Evolutionary conservation across 2,888 invertebrate genomes (phyloP).

Genomic region (Stenoptilia bipunctidactyla): DNA sequence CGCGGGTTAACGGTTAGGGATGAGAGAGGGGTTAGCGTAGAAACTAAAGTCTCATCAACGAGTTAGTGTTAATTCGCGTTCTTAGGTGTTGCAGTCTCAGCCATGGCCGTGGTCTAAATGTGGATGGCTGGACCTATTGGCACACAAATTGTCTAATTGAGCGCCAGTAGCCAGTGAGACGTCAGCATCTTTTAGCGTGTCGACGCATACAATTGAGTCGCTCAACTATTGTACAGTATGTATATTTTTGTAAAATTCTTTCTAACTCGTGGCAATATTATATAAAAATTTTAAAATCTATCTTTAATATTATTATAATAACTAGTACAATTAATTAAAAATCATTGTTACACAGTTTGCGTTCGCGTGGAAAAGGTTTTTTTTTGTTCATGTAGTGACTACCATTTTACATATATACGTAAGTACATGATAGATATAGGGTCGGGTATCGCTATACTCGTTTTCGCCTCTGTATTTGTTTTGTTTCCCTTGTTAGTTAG

Average conservation of each 20-base stretch:
- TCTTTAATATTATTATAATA: constrained; percentile 53
- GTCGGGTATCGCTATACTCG: not conserved
- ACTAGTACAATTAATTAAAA: constrained; percentile 54
- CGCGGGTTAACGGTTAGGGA: constrained; percentile 1
- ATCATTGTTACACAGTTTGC: not conserved
- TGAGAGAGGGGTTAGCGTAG: constrained; percentile 8
- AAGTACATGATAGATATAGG: constrained; percentile 2
- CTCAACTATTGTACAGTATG: constrained; percentile 65
- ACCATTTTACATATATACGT: constrained; percentile 3
- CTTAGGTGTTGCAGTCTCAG: constrained; percentile 1
- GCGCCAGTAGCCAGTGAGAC: too few relatives aligned
- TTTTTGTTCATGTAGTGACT: constrained; percentile 13
- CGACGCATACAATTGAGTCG: constrained; percentile 30
- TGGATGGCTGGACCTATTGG: too few relatives aligned
- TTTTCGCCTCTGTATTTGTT: not conserved
- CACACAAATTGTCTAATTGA: too few relatives aligned
- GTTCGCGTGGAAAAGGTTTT: constrained; percentile 11
- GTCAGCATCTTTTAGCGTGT: constrained; percentile 1
- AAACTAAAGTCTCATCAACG: constrained; percentile 62
- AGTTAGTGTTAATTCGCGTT: constrained; percentile 48
- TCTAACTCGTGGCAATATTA: constrained; percentile 65
- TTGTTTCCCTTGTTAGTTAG: not conserved
- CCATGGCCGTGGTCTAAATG: too few relatives aligned
- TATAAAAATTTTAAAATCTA: constrained; percentile 47
- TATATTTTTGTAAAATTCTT: constrained; percentile 69